Evolutionary conservation across 2,888 invertebrate species (phyloP), one percentile per base, ranked within the genome.

Genomic region (Drosophila imparisetae): DNA sequence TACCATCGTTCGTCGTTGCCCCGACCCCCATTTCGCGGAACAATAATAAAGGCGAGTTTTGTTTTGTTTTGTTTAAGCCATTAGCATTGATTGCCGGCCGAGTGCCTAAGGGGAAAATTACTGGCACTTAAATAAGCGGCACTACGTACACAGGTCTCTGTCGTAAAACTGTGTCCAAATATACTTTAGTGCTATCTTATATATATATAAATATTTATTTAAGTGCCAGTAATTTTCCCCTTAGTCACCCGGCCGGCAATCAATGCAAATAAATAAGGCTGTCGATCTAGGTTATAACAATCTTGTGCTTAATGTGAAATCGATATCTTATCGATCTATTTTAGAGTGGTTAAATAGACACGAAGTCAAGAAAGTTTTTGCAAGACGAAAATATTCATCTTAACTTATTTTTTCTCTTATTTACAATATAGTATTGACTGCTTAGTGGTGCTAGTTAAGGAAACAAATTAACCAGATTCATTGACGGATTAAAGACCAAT

Each of bases 51-150:
- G 38, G 61, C 8, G 45, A 53, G 38, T 48, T 42, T 66, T 27
- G 27, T 27, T 40, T 72, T 49, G 27, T 27, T 54, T 36, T 78
- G 69, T 57, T 65, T 24, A 62, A 57, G 64, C 71, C 60, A 81
- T 81, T 78, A 81, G 60, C 79, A 71, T 70, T 75, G 65, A 77
- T 72, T 65, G 65, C 24, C 34, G n/a, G 42, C 29, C n/a, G 30
- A 69, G 36, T 45, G 45, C 27, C 45, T 38, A n/a, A 52, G 32
- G 21, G 60, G 45, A 78, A 77, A 66, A 75, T 40, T 58, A 66
- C 58, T 45, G 50, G 29, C 50, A 61, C 53, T 77, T 48, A 15
- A 55, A 29, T 54, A 36, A 54, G 10, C 24, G 11, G 34, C 4
- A 8, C 6, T 32, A 49, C 27, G 36, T 45, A 30, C 18, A 32